Percentiles rank a stretch among this genome's conserved stretches.
Evolutionary conservation across 2,888 invertebrate species (phyloP).

Genomic region (Clivina fossor): DNA sequence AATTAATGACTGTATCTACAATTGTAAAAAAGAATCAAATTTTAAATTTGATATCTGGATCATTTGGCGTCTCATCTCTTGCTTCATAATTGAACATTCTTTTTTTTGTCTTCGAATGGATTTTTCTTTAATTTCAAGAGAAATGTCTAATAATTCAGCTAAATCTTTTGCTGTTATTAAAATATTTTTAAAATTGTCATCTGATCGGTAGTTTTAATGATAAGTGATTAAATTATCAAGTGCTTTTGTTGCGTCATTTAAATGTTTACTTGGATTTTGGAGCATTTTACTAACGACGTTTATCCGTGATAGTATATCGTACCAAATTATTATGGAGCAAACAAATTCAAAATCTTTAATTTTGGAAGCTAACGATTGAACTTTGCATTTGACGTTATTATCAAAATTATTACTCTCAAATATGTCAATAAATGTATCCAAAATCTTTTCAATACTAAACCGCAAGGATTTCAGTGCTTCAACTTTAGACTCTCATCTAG

Average conservation of each 20-base stretch:
- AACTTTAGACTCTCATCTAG: constrained; percentile 22
- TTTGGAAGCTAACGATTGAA: constrained; percentile 10
- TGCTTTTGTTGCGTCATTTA: constrained; percentile 4
- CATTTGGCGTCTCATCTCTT: background rate
- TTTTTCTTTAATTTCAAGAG: background rate
- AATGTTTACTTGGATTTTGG: constrained; percentile 12
- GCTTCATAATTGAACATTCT: background rate
- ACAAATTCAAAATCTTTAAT: constrained; percentile 24
- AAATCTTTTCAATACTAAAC: constrained; percentile 18
- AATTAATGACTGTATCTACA: too few species aligned
- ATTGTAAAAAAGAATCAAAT: background rate
- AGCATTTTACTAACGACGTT: constrained; percentile 22
- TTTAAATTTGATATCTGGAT: background rate
- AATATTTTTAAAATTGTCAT: background rate
- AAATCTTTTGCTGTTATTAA: constrained; percentile 4
- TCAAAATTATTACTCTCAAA: constrained; percentile 9
- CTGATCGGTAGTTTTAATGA: background rate
- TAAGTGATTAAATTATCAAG: constrained; percentile 5
- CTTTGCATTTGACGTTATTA: constrained; percentile 9
- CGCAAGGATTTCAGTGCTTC: constrained; percentile 19
- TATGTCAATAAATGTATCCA: constrained; percentile 19
- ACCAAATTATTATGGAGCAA: constrained; percentile 21
- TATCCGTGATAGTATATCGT: constrained; percentile 5
- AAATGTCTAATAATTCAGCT: constrained; percentile 4
- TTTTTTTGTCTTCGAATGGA: background rate